Conservation (phyloP, 2,797 vertebrate genomes). For the Tokudaia muenninki region DNA sequence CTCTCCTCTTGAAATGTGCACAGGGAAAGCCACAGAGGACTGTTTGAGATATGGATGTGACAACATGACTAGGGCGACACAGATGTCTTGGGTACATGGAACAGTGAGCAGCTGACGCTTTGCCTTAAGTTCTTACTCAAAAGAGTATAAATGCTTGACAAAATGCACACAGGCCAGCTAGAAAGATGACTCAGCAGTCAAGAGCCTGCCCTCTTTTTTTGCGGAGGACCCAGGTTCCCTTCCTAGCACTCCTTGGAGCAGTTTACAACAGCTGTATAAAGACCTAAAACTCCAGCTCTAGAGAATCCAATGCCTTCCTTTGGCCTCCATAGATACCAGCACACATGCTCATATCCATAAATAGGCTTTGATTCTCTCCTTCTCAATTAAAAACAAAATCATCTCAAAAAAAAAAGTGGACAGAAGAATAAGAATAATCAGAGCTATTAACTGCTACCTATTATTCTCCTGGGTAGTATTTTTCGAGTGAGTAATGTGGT, state of each 20-base stretch:
- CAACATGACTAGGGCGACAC: background rate
- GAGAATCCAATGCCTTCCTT: background rate
- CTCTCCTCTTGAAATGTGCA: background rate
- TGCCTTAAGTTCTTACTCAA: constrained; percentile 22
- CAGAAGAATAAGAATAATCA: background rate
- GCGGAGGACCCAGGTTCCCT: too few relatives aligned
- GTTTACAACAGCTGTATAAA: background rate
- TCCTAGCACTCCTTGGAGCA: background rate
- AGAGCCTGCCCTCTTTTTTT: background rate
- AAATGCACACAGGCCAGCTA: background rate
- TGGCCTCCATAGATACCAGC: background rate
- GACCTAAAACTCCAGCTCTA: background rate
- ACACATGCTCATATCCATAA: background rate
- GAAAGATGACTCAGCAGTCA: too few relatives aligned
- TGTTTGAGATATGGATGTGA: background rate
- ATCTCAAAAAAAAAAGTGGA: background rate
- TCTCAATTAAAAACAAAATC: background rate
- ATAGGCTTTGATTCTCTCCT: background rate
- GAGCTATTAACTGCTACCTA: background rate
- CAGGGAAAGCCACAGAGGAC: constrained; percentile 22
- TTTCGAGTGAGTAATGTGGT: constrained; percentile 6
- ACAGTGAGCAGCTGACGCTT: background rate
- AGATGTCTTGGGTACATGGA: background rate
- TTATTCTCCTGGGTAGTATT: background rate
- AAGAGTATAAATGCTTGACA: background rate